Conservation (phyloP, 2,888 invertebrate species). For the Eupeodes luniger region DNA sequence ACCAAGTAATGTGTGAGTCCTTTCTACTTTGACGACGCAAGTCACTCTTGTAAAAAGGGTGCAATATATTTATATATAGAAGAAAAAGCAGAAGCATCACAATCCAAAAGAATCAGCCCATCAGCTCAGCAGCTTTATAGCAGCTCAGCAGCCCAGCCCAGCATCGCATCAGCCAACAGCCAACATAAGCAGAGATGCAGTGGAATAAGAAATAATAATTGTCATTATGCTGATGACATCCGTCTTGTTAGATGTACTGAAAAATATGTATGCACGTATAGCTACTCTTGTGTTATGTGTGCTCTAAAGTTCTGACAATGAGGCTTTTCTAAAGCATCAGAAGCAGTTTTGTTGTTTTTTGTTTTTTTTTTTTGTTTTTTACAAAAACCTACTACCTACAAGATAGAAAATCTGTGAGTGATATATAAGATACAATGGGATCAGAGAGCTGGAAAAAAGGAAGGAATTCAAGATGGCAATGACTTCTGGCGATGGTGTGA, state of each 20-base stretch:
- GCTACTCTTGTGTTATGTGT: conserved; percentile 37
- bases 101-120: background rate
- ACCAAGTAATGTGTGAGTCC: conserved; percentile 71
- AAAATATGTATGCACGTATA: conserved; percentile 5
- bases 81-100: conserved; percentile 1
- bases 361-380: background rate
- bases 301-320: conserved; percentile 70
- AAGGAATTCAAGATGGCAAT: conserved; percentile 70
- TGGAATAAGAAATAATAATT: conserved; percentile 74
- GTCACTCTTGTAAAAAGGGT: conserved; percentile 63
- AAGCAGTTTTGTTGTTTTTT: conserved; percentile 54
- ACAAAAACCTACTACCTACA: background rate
- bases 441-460: conserved; percentile 57
- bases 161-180: background rate
- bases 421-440: conserved; percentile 65
- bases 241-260: conserved; percentile 43
- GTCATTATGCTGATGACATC: conserved; percentile 76
- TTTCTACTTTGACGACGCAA: conserved; percentile 69
- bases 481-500: conserved; percentile 65
- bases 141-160: too few relatives aligned
- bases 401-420: conserved; percentile 59
- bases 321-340: conserved; percentile 68
- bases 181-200: conserved; percentile 56
- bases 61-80: conserved; percentile 11
- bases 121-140: background rate